Conservation (phyloP, 1,140 invertebrate species). For the Spodoptera frugiperda region DNA sequence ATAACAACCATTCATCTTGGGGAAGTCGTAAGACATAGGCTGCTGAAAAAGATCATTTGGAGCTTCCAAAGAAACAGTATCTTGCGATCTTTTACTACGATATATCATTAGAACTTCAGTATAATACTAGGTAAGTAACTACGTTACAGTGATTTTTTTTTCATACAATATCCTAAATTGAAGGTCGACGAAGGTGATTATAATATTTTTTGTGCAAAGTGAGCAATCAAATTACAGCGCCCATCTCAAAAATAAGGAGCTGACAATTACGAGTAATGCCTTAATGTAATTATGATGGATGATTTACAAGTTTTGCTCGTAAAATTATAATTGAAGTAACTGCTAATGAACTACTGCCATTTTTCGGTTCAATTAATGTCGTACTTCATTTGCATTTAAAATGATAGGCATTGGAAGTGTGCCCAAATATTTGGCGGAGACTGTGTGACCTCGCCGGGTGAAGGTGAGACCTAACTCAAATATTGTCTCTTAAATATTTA, state of each 20-base stretch:
- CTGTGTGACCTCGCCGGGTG: neutral
- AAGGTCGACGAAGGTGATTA: too few relatives aligned
- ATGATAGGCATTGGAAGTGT: conserved; percentile 24
- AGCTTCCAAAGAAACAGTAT: neutral
- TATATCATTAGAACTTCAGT: too few relatives aligned
- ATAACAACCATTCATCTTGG: conserved; percentile 29
- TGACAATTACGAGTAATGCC: too few relatives aligned
- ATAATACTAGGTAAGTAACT: too few relatives aligned
- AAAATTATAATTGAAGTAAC: conserved; percentile 3
- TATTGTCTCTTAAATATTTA: too few relatives aligned
- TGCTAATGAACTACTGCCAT: conserved; percentile 18
- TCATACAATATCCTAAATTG: too few relatives aligned
- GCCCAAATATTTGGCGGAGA: conserved; percentile 19
- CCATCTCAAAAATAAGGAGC: too few relatives aligned
- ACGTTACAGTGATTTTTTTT: too few relatives aligned
- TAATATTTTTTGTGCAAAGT: too few relatives aligned
- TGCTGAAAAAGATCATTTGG: conserved; percentile 26
- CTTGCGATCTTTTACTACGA: too few relatives aligned
- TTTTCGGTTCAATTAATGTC: conserved; percentile 19
- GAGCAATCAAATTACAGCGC: too few relatives aligned
- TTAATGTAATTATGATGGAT: neutral
- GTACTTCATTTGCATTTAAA: conserved; percentile 36
- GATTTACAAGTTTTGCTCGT: neutral
- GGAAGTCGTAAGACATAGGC: neutral
- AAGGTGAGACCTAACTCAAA: neutral